Base-by-base conservation (phyloP, 2,113 vertebrate genomes). In the Hippocampus zosterae region DNA sequence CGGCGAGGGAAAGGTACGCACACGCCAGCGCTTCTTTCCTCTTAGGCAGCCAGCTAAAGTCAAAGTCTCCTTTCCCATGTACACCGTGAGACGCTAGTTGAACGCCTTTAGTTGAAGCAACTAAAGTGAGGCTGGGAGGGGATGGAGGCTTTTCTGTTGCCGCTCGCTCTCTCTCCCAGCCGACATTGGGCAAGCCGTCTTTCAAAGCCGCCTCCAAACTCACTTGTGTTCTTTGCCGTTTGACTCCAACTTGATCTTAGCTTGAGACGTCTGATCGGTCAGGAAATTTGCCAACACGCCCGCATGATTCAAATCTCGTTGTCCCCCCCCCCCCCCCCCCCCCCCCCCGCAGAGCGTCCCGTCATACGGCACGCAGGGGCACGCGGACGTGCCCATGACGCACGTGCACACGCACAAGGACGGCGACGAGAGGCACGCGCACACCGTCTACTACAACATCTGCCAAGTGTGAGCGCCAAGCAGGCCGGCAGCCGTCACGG, bases 401-500 rank as follows among this genome's bases (percentile, higher is more conserved):
- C 91, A 93, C 75, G 65, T 90, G 65, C 91, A 91, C 21, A 78
- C 86, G 0, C 84, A 80, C 80, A 92, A 88, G 75, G 88, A 92
- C 25, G 18, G 70, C 85, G 92, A 93, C 33, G 89, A 92, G 10
- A 72, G 79, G 16, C 86, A 88, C 0, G 84, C 83, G 1, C 89
- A 90, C 15, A 93, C 88, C 8, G 86, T 91, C 61, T 93, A 93
- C 44, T 95, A 93, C 15, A 94, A 92, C 87, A 91, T 95, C 85
- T 95, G 94, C 13, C 93, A 94, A 86, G 94, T 93, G 60, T 93
- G 76, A 92, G 1, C 21, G 41, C 57, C 2, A n/a, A 40, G 25
- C 7, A 3, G 5, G 27, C 15, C 11, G 3, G 1, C 13, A 6
- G 27, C 55, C 13, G 23, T 16, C 2, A 5, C 25, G 11, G 8